Evolutionary conservation across 2,888 invertebrate species (phyloP).

Genomic region (Venusia cambrica): DNA sequence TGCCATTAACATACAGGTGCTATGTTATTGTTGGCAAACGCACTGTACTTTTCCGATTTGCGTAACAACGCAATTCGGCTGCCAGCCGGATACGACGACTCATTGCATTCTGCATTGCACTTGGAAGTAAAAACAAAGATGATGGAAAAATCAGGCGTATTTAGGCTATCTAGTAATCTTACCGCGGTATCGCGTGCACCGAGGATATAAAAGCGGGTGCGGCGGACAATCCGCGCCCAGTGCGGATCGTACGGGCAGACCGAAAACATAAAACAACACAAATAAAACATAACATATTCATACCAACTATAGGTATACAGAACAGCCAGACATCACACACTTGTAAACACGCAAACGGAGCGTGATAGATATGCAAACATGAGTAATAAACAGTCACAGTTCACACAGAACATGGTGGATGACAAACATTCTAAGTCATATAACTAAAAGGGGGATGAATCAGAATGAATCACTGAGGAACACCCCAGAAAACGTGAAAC

Average conservation of each 20-base stretch:
- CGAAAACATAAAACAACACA: slow-evolving; percentile 47
- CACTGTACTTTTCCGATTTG: slow-evolving; percentile 31
- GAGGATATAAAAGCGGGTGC: slow-evolving; percentile 56
- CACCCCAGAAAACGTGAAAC: slow-evolving; percentile 19
- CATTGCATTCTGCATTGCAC: background rate
- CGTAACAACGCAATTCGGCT: slow-evolving; percentile 27
- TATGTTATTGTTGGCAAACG: slow-evolving; percentile 16
- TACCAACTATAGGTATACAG: slow-evolving; percentile 8
- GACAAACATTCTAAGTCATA: slow-evolving; percentile 7
- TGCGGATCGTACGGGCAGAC: slow-evolving; percentile 76
- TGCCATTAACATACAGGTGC: slow-evolving; percentile 43
- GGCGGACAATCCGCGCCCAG: slow-evolving; percentile 50
- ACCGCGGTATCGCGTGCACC: slow-evolving; percentile 32
- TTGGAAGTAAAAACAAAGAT: slow-evolving; percentile 6
- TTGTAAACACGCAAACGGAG: slow-evolving; percentile 13
- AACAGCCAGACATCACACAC: slow-evolving; percentile 2
- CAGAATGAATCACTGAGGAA: slow-evolving; percentile 21
- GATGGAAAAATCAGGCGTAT: slow-evolving; percentile 24
- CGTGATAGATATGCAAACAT: slow-evolving; percentile 24
- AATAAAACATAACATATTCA: slow-evolving; percentile 12
- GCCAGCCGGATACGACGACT: too few species aligned
- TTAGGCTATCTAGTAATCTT: slow-evolving; percentile 36
- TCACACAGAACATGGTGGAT: slow-evolving; percentile 11
- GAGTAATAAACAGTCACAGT: slow-evolving; percentile 15
- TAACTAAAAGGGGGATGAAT: slow-evolving; percentile 19